Conservation (phyloP, 2,888 invertebrate species). For the Gisinianus flammeolus region DNA sequence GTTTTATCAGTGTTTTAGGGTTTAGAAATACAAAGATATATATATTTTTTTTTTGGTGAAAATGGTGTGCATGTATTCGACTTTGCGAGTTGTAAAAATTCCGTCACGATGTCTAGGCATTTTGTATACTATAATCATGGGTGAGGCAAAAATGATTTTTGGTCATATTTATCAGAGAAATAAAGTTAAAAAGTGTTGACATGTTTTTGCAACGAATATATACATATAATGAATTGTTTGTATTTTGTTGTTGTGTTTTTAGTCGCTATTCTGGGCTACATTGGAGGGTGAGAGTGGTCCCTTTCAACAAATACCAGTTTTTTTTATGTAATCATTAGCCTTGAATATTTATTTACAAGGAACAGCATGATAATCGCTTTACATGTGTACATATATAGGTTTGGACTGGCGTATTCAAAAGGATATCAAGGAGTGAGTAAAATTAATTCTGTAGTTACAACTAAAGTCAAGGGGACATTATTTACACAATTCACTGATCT, state of each 20-base stretch:
- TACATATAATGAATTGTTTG: not conserved
- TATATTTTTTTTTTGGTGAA: not conserved
- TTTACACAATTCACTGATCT: constrained; percentile 59
- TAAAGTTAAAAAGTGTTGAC: not conserved
- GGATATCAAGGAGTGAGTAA: constrained; percentile 48
- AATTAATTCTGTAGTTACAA: constrained; percentile 60
- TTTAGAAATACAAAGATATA: not conserved
- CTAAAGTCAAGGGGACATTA: constrained; percentile 65
- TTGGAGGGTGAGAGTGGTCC: constrained; percentile 48
- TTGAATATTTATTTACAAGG: not conserved
- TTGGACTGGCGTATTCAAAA: constrained; percentile 38
- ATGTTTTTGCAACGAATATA: not conserved
- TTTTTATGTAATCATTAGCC: not conserved
- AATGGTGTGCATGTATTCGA: constrained; percentile 45
- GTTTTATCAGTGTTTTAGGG: not conserved
- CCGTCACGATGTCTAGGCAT: constrained; percentile 50
- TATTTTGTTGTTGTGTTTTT: not conserved
- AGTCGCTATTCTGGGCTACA: constrained; percentile 47
- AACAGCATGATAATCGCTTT: not conserved
- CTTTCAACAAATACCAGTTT: not conserved
- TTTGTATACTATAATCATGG: constrained; percentile 38
- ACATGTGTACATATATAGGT: constrained; percentile 14
- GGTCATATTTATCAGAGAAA: not conserved
- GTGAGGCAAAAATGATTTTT: not conserved
- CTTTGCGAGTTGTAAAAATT: constrained; percentile 52